Conservation (phyloP, 1,140 invertebrate genomes). For the Ostrea denselamellosa region DNA sequence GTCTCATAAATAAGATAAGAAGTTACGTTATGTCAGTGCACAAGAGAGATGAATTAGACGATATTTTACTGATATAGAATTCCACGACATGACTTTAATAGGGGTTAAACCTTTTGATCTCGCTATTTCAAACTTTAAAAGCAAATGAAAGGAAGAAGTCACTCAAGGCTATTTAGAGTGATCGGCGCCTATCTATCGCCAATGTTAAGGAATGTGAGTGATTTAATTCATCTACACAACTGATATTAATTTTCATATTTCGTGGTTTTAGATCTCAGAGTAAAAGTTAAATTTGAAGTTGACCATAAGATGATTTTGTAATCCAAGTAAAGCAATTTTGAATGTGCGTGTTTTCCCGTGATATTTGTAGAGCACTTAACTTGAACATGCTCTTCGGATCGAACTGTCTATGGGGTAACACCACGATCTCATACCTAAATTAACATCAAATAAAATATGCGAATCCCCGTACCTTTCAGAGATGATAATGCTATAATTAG, state of each 20-base stretch:
- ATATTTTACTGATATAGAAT: slow-evolving; percentile 27
- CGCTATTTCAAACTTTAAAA: slow-evolving; percentile 12
- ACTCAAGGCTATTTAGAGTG: neutral
- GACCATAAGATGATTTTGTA: slow-evolving; percentile 39
- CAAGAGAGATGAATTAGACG: neutral
- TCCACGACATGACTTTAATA: slow-evolving; percentile 26
- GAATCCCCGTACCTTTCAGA: slow-evolving; percentile 29
- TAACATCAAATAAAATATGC: slow-evolving; percentile 37
- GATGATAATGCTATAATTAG: slow-evolving; percentile 38
- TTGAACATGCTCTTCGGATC: slow-evolving; percentile 1
- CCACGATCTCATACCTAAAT: neutral
- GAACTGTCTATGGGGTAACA: slow-evolving; percentile 16
- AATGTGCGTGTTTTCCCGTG: slow-evolving; percentile 13
- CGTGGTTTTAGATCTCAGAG: slow-evolving; percentile 12
- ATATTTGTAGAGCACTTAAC: slow-evolving; percentile 36
- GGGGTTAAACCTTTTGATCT: slow-evolving; percentile 24
- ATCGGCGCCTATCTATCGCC: slow-evolving; percentile 16
- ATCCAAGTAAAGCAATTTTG: slow-evolving; percentile 25
- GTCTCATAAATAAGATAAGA: slow-evolving; percentile 18
- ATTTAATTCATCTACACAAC: slow-evolving; percentile 25
- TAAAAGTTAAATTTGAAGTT: slow-evolving; percentile 39
- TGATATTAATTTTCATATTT: slow-evolving; percentile 39
- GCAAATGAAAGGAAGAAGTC: slow-evolving; percentile 14
- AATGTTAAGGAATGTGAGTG: slow-evolving; percentile 6
- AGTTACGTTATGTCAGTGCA: neutral